Base-by-base conservation (phyloP, 2,888 invertebrate species). In the Leucania comma region DNA sequence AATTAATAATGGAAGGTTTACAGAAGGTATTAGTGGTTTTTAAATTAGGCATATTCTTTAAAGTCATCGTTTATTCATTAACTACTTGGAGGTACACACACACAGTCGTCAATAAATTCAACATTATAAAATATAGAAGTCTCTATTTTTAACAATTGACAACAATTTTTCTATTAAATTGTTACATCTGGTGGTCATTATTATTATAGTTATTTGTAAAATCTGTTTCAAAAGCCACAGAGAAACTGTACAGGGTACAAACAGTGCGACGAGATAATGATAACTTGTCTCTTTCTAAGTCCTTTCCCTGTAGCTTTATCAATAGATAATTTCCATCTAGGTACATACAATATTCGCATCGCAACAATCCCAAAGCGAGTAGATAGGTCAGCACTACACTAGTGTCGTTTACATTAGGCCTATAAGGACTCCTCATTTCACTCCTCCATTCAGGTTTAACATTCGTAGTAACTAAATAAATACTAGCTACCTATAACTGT, bases 401-500 rank as follows among this genome's bases (percentile, higher is more conserved):
- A 81, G 74, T 74, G 74, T 77, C 67, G 65, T 71, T 75, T 71
- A 78, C 38, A 78, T 86, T 90, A 92, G 90, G 91, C 89, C 89
- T 88, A 87, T 80, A 72, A 84, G 86, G 84, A 86, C 84, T 81
- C 83, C 78, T 78, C 84, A 83, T 73, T 85, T 81, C 83, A 84
- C 62, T 80, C 78, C 80, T 74, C 69, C 80, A 80, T 80, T 79
- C 82, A 72, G 80, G 75, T 75, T 80, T 77, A 87, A 84, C 87
- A 83, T 86, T 82, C 84, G 72, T 74, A 81, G 84, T 86, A 90
- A 91, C 90, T 88, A 89, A 94, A 85, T 94, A 95, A 94, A 94
- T 94, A 94, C 91, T 92, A 93, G 90, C 92, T 93, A 94, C 87
- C 90, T 92, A 92, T 85, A 81, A 82, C 86, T 91, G 90, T 93